These are phyloP conservation scores for Macrocentrus cingulum DNA, from an alignment of 1,140 invertebrate species.

Conservation along the genomic window DNA sequence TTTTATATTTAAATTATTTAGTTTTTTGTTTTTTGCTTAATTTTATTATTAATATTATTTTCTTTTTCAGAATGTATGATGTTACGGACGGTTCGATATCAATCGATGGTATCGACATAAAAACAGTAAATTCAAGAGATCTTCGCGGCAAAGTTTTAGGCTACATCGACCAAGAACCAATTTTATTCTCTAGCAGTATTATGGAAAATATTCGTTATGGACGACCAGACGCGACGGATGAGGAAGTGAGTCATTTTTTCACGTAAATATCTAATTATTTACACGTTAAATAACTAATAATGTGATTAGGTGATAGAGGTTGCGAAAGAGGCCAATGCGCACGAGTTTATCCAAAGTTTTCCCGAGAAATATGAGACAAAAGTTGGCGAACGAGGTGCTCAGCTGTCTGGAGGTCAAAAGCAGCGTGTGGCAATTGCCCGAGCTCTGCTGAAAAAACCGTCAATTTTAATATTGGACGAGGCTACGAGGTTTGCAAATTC, in stretches of 20 bases:
- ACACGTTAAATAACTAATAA: slow-evolving; percentile 19
- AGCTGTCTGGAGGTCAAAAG: slow-evolving; percentile 88
- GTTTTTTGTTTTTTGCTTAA: too few relatives aligned
- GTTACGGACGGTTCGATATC: slow-evolving; percentile 73
- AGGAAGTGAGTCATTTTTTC: slow-evolving; percentile 58
- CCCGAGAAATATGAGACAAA: slow-evolving; percentile 84
- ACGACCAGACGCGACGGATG: slow-evolving; percentile 69
- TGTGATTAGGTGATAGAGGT: slow-evolving; percentile 67
- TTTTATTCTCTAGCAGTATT: slow-evolving; percentile 89
- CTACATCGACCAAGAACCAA: slow-evolving; percentile 91
- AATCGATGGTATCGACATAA: slow-evolving; percentile 78
- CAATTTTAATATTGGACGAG: slow-evolving; percentile 85
- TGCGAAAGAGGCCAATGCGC: slow-evolving; percentile 85
- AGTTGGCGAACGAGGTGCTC: slow-evolving; percentile 86
- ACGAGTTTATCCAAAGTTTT: slow-evolving; percentile 85
- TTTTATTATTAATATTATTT: too few relatives aligned
- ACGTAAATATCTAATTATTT: slow-evolving; percentile 16
- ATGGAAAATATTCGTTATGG: slow-evolving; percentile 94
- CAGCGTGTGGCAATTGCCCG: slow-evolving; percentile 89
- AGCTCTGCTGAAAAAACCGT: slow-evolving; percentile 84
- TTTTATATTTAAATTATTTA: too few relatives aligned
- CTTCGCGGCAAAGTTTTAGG: slow-evolving; percentile 80
- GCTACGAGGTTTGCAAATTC: slow-evolving; percentile 74
- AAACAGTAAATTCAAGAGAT: slow-evolving; percentile 80
- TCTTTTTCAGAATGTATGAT: slow-evolving; percentile 82